Percentiles rank a stretch among this genome's conserved stretches.
Evolutionary conservation across 1,140 invertebrate genomes (phyloP).

Genomic region (Drosophila bifasciata): DNA sequence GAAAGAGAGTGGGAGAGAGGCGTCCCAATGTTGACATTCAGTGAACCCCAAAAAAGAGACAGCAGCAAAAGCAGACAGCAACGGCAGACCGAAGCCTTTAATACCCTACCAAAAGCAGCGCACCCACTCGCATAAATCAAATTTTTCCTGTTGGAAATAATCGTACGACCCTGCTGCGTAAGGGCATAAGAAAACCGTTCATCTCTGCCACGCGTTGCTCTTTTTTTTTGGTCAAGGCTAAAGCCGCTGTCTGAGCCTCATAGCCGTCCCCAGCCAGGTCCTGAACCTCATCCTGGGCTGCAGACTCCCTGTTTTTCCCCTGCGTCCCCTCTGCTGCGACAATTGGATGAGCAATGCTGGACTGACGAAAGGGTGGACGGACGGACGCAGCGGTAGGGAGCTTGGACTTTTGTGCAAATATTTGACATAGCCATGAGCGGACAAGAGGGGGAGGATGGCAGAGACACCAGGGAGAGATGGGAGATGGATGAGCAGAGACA

Average conservation of each 20-base stretch:
- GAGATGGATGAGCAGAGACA: no score
- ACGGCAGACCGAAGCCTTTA: background rate
- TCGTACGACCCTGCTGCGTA: background rate
- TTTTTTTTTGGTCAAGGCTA: conserved; percentile 64
- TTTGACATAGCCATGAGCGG: conserved; percentile 70
- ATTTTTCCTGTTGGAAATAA: background rate
- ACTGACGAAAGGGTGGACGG: conserved; percentile 42
- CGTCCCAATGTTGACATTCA: conserved; percentile 66
- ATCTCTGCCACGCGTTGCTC: conserved; percentile 19
- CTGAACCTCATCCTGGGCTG: conserved; percentile 3
- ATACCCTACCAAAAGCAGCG: background rate
- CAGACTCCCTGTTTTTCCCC: conserved; percentile 30
- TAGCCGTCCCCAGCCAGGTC: background rate
- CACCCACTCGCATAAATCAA: background rate
- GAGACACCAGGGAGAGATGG: background rate
- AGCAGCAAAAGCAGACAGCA: conserved; percentile 5
- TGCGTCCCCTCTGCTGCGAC: conserved; percentile 18
- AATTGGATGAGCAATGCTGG: conserved; percentile 53
- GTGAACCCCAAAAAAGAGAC: conserved; percentile 63
- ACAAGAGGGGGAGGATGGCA: conserved; percentile 1
- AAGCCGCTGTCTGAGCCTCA: background rate
- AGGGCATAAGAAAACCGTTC: background rate
- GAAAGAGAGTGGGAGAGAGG: background rate
- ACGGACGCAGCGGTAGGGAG: conserved; percentile 1
- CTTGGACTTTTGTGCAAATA: conserved; percentile 73